A percentile compares a stretch with the other conserved stretches of the same genome.
Conservation (phyloP, 2,888 invertebrate genomes). For the Apamea crenata region DNA sequence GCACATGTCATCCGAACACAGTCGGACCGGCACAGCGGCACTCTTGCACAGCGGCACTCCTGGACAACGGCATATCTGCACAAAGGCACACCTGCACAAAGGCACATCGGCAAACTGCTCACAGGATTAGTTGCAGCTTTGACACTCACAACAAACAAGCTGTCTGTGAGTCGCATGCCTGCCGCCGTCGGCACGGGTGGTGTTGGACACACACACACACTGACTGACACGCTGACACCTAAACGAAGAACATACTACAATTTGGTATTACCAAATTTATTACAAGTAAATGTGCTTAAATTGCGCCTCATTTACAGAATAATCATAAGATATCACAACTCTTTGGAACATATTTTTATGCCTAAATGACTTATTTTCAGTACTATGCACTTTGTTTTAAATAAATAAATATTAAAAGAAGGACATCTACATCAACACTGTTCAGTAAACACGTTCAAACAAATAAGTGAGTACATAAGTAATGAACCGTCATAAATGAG, state of each 20-base stretch:
- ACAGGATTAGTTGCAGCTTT: conserved; percentile 2
- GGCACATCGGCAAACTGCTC: not conserved
- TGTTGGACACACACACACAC: no score
- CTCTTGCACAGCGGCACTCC: not conserved
- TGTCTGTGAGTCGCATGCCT: not conserved
- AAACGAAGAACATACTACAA: not conserved
- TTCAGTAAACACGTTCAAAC: not conserved
- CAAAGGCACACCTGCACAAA: not conserved
- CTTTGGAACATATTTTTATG: no score
- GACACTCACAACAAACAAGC: conserved; percentile 6
- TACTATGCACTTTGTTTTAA: no score
- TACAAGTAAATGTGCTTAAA: not conserved
- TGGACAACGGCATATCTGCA: not conserved
- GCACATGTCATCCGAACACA: not conserved
- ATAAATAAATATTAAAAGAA: no score
- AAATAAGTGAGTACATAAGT: not conserved
- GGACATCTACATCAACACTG: no score
- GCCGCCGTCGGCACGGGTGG: not conserved
- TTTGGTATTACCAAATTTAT: no score
- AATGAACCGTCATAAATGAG: not conserved
- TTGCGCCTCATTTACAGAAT: not conserved
- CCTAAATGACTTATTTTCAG: no score
- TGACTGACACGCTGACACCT: not conserved
- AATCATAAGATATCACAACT: no score
- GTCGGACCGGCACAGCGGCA: not conserved